Percentiles rank a stretch among this genome's conserved stretches.
Conservation (phyloP, 37 sponge, comb jelly and placozoan genomes). For the Haliclona indistincta region DNA sequence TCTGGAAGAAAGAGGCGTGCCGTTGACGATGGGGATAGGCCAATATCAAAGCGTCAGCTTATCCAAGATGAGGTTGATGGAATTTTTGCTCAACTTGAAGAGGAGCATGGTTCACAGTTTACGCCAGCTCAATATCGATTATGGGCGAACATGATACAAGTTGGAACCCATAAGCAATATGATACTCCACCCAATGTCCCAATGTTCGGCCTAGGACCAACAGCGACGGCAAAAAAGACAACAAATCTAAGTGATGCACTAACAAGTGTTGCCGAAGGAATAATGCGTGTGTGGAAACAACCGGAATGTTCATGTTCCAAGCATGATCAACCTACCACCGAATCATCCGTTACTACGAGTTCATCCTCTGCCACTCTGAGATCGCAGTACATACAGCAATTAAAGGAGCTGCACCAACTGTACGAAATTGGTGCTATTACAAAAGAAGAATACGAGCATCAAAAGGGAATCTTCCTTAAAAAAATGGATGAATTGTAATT, state of each 20-base stretch:
- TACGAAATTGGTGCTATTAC: no score
- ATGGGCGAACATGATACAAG: background rate
- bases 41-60: no score
- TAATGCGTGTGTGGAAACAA: background rate
- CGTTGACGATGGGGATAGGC: no score
- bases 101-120: background rate
- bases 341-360: background rate
- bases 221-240: no score
- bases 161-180: no score
- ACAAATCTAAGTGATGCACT: background rate
- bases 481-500: conserved; percentile 3
- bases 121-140: background rate
- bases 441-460: background rate
- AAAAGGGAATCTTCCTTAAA: background rate
- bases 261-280: background rate
- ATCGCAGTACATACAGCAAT: background rate
- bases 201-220: no score
- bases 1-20: no score
- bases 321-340: background rate
- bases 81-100: background rate
- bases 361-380: background rate
- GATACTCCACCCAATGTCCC: no score
- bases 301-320: background rate
- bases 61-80: background rate
- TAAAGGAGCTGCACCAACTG: background rate